A percentile compares a stretch with the other conserved stretches of the same genome.
Conservation (phyloP, 2,113 vertebrate genomes). For the Cyanoderma ruficeps region DNA sequence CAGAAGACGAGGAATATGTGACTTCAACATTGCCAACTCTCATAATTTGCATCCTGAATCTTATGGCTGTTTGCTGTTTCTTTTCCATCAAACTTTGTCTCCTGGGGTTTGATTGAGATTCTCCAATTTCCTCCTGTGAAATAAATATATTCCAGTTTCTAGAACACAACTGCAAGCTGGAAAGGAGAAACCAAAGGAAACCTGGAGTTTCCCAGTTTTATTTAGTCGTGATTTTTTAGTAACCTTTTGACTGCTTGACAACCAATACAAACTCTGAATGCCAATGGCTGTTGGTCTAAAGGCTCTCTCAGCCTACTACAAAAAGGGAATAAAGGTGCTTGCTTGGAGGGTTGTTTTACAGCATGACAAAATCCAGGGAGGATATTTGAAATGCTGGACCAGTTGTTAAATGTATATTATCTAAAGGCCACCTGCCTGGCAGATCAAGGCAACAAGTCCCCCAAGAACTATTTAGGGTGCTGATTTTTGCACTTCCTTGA, state of each 20-base stretch:
- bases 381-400: conserved; percentile 20
- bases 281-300: neutral
- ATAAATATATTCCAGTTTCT: conserved; percentile 27
- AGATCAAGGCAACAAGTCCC: conserved; percentile 25
- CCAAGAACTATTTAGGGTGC: neutral
- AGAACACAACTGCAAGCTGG: neutral
- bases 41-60: neutral
- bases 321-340: neutral
- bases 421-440: conserved; percentile 35
- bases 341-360: neutral
- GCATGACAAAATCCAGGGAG: neutral
- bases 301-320: neutral
- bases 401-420: conserved; percentile 30
- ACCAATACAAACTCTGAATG: neutral
- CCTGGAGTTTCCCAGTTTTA: neutral
- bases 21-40: conserved; percentile 13
- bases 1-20: neutral
- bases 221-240: neutral
- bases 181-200: neutral
- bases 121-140: conserved; percentile 1
- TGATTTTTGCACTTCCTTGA: conserved; percentile 62
- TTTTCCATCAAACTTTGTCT: conserved; percentile 8
- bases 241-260: neutral
- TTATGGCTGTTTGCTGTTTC: neutral
- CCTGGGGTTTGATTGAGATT: neutral